Evolutionary conservation across 2,113 vertebrate species (phyloP).

Genomic region (Mesembrinibis cayennensis): DNA sequence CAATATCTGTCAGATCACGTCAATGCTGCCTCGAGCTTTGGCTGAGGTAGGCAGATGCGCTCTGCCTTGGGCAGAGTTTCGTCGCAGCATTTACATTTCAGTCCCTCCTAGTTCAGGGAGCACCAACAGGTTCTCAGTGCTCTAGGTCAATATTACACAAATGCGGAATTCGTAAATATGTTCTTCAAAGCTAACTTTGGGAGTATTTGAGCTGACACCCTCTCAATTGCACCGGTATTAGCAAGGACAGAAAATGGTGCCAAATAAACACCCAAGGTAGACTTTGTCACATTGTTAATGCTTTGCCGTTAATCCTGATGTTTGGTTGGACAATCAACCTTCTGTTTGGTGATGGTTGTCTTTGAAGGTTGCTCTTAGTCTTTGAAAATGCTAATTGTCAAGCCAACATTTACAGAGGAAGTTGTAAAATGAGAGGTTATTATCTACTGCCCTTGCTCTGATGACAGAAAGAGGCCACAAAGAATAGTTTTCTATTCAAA

Average conservation of each 20-base stretch:
- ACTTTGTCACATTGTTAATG: slow-evolving; percentile 38
- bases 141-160: not conserved
- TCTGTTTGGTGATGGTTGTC: slow-evolving; percentile 34
- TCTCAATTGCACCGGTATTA: not conserved
- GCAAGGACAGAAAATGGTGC: not conserved
- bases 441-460: slow-evolving; percentile 43
- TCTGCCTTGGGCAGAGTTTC: not conserved
- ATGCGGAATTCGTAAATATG: not conserved
- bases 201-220: not conserved
- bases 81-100: not conserved
- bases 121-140: not conserved
- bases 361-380: slow-evolving; percentile 56
- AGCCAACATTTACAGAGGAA: slow-evolving; percentile 65
- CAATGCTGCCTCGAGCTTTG: not conserved
- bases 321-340: not conserved
- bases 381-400: slow-evolving; percentile 64
- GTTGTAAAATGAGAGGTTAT: slow-evolving; percentile 61
- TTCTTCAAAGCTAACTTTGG: not conserved
- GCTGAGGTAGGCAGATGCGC: not conserved
- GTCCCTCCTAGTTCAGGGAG: not conserved
- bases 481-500: slow-evolving; percentile 44
- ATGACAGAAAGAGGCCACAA: slow-evolving; percentile 22
- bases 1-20: not conserved
- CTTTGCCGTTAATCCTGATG: not conserved
- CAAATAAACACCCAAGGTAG: not conserved